Evolutionary conservation across 2,797 vertebrate species (phyloP).

Genomic region (Holocentrus rufus): DNA sequence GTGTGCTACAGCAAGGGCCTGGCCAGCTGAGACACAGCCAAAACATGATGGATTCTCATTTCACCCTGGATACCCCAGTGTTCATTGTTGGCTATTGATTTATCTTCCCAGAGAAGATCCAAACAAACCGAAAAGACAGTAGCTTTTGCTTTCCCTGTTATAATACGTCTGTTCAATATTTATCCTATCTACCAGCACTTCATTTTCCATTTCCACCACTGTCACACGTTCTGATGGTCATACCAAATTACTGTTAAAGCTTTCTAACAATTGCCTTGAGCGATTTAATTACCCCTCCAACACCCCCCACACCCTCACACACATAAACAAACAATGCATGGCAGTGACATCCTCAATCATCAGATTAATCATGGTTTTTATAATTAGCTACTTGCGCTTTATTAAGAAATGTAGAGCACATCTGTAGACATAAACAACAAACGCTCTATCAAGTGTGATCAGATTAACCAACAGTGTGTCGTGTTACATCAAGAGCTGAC

Average conservation of each 20-base stretch:
- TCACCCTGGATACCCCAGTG: slow-evolving; percentile 38
- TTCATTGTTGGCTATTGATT: slow-evolving; percentile 61
- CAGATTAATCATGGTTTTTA: not conserved
- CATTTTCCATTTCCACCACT: slow-evolving; percentile 40
- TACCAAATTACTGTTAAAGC: slow-evolving; percentile 4
- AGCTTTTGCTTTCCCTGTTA: slow-evolving; percentile 40
- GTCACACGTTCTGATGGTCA: slow-evolving; percentile 4
- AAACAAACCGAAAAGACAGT: slow-evolving; percentile 43
- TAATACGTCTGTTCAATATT: slow-evolving; percentile 67
- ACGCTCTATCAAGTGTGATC: no score
- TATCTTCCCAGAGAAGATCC: slow-evolving; percentile 46
- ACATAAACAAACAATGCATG: not conserved
- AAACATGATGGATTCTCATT: slow-evolving; percentile 47
- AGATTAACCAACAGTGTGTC: not conserved
- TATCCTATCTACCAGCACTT: slow-evolving; percentile 30
- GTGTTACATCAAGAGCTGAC: not conserved
- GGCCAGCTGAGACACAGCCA: slow-evolving; percentile 2
- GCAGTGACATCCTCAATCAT: slow-evolving; percentile 1
- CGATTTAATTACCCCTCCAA: not conserved
- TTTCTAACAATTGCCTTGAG: slow-evolving; percentile 13
- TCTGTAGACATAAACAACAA: no score
- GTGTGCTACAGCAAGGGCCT: slow-evolving; percentile 9
- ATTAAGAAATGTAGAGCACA: not conserved
- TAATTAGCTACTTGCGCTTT: slow-evolving; percentile 1
- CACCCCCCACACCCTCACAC: not conserved